Evolutionary conservation across 2,888 invertebrate species (phyloP).

Genomic region (Meliscaeva auricollis): DNA sequence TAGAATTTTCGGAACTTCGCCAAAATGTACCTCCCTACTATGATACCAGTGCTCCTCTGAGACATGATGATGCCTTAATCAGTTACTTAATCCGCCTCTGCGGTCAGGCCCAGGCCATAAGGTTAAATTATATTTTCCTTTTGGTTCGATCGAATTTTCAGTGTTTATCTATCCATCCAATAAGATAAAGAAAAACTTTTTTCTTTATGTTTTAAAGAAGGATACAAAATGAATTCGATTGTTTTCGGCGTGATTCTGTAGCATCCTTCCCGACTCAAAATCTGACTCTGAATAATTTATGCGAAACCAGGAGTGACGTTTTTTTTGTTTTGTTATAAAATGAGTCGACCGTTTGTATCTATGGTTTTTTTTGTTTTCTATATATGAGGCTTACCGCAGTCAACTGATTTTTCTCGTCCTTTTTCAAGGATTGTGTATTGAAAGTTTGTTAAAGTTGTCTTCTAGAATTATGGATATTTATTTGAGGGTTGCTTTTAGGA

Average conservation of each 20-base stretch:
- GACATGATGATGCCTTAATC: background rate
- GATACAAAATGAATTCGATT: conserved; percentile 39
- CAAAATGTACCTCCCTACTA: too few relatives aligned
- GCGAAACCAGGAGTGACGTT: conserved; percentile 46
- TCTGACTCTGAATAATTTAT: conserved; percentile 71
- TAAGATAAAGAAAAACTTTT: conserved; percentile 55
- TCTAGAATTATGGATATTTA: conserved; percentile 66
- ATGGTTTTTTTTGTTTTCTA: conserved; percentile 3
- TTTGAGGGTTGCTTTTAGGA: conserved; percentile 22
- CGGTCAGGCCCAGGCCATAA: conserved; percentile 16
- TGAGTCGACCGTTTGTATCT: conserved; percentile 4
- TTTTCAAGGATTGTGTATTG: conserved; percentile 33
- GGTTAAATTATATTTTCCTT: conserved; percentile 52
- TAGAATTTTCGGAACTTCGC: too few relatives aligned
- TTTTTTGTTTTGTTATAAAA: background rate
- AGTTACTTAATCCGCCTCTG: background rate
- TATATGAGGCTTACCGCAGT: conserved; percentile 56
- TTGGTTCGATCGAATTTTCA: conserved; percentile 51
- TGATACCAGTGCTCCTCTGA: background rate
- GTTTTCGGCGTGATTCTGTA: conserved; percentile 30
- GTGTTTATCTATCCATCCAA: conserved; percentile 55
- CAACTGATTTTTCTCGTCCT: conserved; percentile 47
- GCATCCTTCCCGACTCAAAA: background rate
- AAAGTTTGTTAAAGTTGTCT: conserved; percentile 66
- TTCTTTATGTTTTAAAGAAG: conserved; percentile 43